These are phyloP conservation scores for Pantherophis alleghaniensis DNA, from an alignment of 2,797 vertebrate species.

Conservation along the genomic window DNA sequence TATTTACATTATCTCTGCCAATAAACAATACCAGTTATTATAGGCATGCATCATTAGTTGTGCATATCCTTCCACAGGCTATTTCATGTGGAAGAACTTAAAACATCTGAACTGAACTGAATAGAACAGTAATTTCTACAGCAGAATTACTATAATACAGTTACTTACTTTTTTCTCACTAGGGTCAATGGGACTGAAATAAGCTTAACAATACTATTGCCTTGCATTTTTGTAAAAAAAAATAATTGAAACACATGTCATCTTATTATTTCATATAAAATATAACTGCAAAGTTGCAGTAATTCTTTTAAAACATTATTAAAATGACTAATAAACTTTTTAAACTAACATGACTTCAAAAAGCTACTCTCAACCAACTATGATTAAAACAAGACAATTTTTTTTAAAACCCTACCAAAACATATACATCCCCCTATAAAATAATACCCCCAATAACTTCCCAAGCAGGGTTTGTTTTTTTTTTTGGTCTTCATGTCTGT, in stretches of 20 bases:
- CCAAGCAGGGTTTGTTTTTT: neutral
- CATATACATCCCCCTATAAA: neutral
- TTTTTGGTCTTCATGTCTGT: neutral
- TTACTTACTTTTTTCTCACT: neutral
- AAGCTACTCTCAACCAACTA: neutral
- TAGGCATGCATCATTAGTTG: neutral
- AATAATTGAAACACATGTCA: constrained; percentile 4
- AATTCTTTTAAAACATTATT: constrained; percentile 17
- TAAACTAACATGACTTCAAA: constrained; percentile 20
- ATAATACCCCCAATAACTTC: neutral
- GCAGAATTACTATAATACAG: neutral
- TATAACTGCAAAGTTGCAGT: neutral
- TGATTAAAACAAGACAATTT: neutral
- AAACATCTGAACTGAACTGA: neutral
- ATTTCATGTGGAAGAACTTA: neutral
- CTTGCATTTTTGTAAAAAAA: neutral
- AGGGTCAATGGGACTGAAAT: neutral
- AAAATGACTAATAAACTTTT: neutral
- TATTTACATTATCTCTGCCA: neutral
- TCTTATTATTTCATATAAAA: constrained; percentile 14
- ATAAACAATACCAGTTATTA: neutral
- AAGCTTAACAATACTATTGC: neutral
- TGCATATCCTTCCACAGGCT: neutral
- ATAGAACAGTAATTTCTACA: neutral
- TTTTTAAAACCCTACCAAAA: neutral